Evolutionary conservation across 2,797 vertebrate genomes (phyloP).

Genomic region (Galago senegalensis): DNA sequence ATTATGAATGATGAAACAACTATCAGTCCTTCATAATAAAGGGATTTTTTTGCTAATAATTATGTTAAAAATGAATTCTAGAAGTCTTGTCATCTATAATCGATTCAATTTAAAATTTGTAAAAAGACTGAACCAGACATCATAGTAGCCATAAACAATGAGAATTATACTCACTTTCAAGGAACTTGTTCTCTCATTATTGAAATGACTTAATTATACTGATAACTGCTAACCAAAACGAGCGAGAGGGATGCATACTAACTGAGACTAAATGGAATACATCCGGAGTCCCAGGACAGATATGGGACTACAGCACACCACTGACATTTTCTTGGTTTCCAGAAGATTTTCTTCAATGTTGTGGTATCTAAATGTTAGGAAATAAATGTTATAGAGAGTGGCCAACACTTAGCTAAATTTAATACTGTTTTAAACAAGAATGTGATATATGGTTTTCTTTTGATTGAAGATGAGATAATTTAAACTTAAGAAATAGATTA

Average conservation of each 20-base stretch:
- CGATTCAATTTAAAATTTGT: neutral
- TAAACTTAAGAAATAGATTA: neutral
- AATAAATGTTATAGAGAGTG: neutral
- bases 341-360: neutral
- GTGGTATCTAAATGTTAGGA: neutral
- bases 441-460: neutral
- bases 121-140: neutral
- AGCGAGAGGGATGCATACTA: neutral
- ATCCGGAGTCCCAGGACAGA: neutral
- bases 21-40: constrained; percentile 36
- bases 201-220: neutral
- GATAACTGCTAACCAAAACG: neutral
- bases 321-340: neutral
- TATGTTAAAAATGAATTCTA: constrained; percentile 15
- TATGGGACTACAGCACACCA: neutral
- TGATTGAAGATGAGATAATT: neutral
- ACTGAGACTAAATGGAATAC: neutral
- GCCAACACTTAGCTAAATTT: neutral
- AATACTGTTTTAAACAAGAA: neutral
- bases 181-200: neutral
- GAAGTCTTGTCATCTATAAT: constrained; percentile 1
- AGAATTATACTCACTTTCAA: constrained; percentile 6
- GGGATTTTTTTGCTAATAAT: neutral
- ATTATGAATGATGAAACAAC: constrained; percentile 37
- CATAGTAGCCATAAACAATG: neutral